A percentile compares a stretch with the other conserved stretches of the same genome.
Conservation (phyloP, 2,888 invertebrate species). For the Oasisia sp. region DNA sequence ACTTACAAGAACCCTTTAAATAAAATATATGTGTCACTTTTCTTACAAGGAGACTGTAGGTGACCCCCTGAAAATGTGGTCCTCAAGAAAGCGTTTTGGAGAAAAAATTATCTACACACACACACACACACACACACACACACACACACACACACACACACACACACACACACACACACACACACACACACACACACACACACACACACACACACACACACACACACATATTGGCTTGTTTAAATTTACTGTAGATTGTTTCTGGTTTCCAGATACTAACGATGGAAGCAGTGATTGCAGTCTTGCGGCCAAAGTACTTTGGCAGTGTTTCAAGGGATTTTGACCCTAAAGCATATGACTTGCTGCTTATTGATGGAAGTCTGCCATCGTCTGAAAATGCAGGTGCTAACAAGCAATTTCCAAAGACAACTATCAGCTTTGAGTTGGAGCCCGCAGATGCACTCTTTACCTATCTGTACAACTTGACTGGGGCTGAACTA, state of each 20-base stretch:
- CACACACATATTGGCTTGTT: background rate
- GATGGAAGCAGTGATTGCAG: conserved; percentile 57
- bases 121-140: background rate
- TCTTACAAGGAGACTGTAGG: no score
- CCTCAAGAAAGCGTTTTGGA: no score
- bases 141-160: background rate
- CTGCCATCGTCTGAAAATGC: conserved; percentile 31
- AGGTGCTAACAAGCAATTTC: conserved; percentile 50
- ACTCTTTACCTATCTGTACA: conserved; percentile 52
- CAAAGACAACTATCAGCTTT: conserved; percentile 47
- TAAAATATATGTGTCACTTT: no score
- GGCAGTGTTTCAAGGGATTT: conserved; percentile 48
- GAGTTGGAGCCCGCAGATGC: conserved; percentile 56
- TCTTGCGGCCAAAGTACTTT: conserved; percentile 54
- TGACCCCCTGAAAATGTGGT: no score
- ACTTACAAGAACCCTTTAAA: no score
- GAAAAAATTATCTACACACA: background rate
- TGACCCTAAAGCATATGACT: conserved; percentile 54
- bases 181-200: no score
- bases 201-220: background rate
- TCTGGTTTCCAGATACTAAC: background rate
- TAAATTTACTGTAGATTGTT: background rate
- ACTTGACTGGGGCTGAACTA: conserved; percentile 52
- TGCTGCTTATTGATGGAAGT: conserved; percentile 52
- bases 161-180: background rate